Percentiles rank a stretch among this genome's conserved stretches.
Evolutionary conservation across 1,140 invertebrate species (phyloP).

Genomic region (Zeugodacus cucurbitae): DNA sequence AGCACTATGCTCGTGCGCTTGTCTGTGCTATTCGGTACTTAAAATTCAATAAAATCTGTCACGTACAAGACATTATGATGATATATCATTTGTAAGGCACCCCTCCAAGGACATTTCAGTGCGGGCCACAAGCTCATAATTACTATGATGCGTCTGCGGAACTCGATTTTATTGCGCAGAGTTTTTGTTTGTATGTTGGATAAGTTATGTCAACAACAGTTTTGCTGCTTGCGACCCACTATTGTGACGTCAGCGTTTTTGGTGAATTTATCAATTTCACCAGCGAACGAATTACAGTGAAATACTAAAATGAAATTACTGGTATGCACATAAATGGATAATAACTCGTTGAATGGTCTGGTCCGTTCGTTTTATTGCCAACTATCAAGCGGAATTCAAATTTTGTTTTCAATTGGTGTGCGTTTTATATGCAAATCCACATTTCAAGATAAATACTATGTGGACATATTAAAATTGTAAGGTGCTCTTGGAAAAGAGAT

Average conservation of each 20-base stretch:
- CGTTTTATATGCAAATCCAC: background rate
- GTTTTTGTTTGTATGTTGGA: background rate
- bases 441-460: too few species aligned
- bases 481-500: too few species aligned
- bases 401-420: background rate
- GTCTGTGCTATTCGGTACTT: background rate
- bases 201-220: background rate
- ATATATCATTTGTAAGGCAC: background rate
- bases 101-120: background rate
- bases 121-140: background rate
- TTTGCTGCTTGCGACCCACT: background rate
- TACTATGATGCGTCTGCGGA: background rate
- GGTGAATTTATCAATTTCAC: slow-evolving; percentile 16
- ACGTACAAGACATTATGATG: slow-evolving; percentile 28
- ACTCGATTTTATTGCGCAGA: background rate
- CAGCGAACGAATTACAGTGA: background rate
- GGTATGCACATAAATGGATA: background rate
- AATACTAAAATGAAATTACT: slow-evolving; percentile 5
- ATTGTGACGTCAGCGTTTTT: background rate
- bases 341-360: background rate
- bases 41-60: slow-evolving; percentile 36
- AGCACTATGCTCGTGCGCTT: background rate
- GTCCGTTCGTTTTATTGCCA: background rate
- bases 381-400: background rate
- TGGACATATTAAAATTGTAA: too few species aligned